Percentiles rank a stretch among this genome's conserved stretches.
phyloP scores from a whole-genome alignment of 1,140 invertebrate species.

The Dendroctonus valens region DNA sequence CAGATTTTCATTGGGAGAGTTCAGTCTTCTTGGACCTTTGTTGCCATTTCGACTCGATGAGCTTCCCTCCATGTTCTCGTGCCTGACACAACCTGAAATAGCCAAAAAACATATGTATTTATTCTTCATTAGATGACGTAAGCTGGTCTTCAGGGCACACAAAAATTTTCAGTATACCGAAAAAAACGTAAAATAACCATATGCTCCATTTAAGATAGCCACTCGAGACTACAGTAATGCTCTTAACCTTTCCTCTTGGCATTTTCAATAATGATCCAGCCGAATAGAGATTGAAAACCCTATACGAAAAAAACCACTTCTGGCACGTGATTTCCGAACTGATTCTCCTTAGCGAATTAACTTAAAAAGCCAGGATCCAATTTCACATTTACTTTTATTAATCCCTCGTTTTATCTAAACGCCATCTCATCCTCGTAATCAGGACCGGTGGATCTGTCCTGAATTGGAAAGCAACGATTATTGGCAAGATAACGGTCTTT shows the following conservation, averaged over 20 bases:
- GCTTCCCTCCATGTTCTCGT: slow-evolving; percentile 37
- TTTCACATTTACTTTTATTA: slow-evolving; percentile 18
- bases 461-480: slow-evolving; percentile 14
- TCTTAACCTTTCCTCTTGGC: no score
- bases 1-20: slow-evolving; percentile 33
- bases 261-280: no score
- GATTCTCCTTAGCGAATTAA: slow-evolving; percentile 1
- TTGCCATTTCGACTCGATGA: slow-evolving; percentile 31
- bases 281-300: no score
- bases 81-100: slow-evolving; percentile 40
- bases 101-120: neutral
- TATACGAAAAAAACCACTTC: no score
- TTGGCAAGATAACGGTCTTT: slow-evolving; percentile 13
- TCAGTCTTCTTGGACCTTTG: slow-evolving; percentile 50
- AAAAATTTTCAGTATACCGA: no score
- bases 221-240: no score
- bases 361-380: slow-evolving; percentile 12
- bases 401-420: slow-evolving; percentile 15
- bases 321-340: neutral
- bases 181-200: no score
- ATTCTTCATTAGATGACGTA: no score
- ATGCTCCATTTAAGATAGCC: no score
- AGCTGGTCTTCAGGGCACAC: no score
- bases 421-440: slow-evolving; percentile 14
- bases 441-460: slow-evolving; percentile 6